A percentile compares a stretch with the other conserved stretches of the same genome.
These are phyloP conservation scores for Hucho hucho DNA, from an alignment of 2,113 vertebrate species.

Conservation along the genomic window DNA sequence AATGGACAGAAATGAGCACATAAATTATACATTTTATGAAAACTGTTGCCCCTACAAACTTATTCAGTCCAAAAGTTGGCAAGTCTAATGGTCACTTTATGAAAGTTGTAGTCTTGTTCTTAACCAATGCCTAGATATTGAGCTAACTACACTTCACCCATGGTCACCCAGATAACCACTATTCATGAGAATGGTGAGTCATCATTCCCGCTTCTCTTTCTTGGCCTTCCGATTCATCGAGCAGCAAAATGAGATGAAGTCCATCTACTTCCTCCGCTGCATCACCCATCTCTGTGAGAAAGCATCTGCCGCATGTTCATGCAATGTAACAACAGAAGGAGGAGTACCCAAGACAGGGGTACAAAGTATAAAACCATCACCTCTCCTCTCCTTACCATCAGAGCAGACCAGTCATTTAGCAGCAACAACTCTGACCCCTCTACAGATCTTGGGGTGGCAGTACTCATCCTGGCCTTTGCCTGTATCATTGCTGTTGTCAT, in stretches of 20 bases:
- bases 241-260: slow-evolving; percentile 63
- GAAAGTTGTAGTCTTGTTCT: background rate
- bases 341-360: no score
- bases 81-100: no score
- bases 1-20: no score
- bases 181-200: slow-evolving; percentile 64
- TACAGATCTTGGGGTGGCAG: slow-evolving; percentile 58
- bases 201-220: slow-evolving; percentile 67
- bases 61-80: no score
- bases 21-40: no score
- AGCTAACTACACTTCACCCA: slow-evolving; percentile 40
- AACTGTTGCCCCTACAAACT: no score
- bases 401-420: slow-evolving; percentile 28
- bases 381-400: no score
- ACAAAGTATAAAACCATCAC: no score
- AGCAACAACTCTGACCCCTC: slow-evolving; percentile 15
- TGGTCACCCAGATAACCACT: slow-evolving; percentile 27
- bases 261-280: slow-evolving; percentile 72
- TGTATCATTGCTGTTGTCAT: slow-evolving; percentile 29
- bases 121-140: no score
- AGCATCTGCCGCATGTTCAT: slow-evolving; percentile 58
- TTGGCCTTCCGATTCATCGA: slow-evolving; percentile 71
- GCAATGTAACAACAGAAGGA: slow-evolving; percentile 51
- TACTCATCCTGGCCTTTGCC: slow-evolving; percentile 56
- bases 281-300: slow-evolving; percentile 69